phyloP scores from a whole-genome alignment of 2,113 vertebrate genomes.

The Tyto alba region DNA sequence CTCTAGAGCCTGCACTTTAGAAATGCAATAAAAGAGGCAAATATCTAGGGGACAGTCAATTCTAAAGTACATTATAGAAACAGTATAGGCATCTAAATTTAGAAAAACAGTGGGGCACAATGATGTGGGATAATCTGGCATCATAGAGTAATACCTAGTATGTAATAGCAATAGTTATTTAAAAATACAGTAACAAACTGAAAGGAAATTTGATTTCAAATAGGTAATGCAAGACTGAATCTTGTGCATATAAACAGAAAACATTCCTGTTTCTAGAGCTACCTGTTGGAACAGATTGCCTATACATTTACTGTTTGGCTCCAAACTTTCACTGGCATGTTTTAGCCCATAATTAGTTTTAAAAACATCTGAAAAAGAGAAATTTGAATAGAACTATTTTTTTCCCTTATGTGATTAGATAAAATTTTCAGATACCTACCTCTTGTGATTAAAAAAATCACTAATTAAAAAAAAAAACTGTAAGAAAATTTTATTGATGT shows the following conservation, averaged over 20 bases:
- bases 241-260: background rate
- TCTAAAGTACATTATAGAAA: background rate
- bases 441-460: background rate
- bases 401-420: background rate
- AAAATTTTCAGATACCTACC: background rate
- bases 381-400: background rate
- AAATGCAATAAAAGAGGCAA: background rate
- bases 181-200: background rate
- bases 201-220: background rate
- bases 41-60: background rate
- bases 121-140: background rate
- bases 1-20: background rate
- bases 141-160: background rate
- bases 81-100: background rate
- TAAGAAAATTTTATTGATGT: too few relatives aligned
- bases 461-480: background rate
- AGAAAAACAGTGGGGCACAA: background rate
- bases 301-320: background rate
- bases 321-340: background rate
- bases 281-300: background rate
- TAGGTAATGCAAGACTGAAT: background rate
- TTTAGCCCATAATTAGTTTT: background rate
- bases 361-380: background rate
- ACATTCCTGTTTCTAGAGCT: background rate
- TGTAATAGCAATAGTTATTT: background rate